phyloP scores from a whole-genome alignment of 2,113 vertebrate genomes.

The Dasypus novemcinctus region DNA sequence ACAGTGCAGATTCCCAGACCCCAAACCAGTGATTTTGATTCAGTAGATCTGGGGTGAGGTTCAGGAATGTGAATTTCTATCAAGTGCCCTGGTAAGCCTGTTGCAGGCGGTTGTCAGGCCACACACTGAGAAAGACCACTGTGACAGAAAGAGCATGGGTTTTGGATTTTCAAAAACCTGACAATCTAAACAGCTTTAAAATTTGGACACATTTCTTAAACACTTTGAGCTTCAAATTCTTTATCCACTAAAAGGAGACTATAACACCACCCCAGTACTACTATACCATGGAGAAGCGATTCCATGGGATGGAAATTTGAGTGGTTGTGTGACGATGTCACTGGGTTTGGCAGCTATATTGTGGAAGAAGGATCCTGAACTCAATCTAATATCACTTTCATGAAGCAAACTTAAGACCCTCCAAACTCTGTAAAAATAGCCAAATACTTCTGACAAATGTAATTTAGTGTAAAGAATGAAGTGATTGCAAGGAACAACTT shows the following conservation, averaged over 20 bases:
- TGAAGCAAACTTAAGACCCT: neutral
- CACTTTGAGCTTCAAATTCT: neutral
- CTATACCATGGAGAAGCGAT: neutral
- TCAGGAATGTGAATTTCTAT: neutral
- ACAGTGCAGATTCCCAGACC: neutral
- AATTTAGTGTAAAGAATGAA: constrained; percentile 19
- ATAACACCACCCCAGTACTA: neutral
- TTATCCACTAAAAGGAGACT: neutral
- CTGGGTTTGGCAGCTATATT: neutral
- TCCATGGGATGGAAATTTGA: neutral
- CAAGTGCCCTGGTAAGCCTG: neutral
- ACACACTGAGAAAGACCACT: neutral
- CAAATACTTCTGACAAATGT: neutral
- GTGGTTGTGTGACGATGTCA: neutral
- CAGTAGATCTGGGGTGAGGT: neutral
- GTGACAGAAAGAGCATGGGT: neutral
- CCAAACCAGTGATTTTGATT: neutral
- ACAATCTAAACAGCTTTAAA: neutral
- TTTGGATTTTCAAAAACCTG: neutral
- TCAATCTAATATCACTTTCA: neutral
- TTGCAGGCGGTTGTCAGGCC: neutral
- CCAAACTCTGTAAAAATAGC: neutral
- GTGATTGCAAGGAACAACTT: constrained; percentile 7
- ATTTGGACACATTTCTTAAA: neutral
- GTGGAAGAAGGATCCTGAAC: neutral